Conservation (phyloP, 2,888 invertebrate genomes). For the Harmothoe impar region DNA sequence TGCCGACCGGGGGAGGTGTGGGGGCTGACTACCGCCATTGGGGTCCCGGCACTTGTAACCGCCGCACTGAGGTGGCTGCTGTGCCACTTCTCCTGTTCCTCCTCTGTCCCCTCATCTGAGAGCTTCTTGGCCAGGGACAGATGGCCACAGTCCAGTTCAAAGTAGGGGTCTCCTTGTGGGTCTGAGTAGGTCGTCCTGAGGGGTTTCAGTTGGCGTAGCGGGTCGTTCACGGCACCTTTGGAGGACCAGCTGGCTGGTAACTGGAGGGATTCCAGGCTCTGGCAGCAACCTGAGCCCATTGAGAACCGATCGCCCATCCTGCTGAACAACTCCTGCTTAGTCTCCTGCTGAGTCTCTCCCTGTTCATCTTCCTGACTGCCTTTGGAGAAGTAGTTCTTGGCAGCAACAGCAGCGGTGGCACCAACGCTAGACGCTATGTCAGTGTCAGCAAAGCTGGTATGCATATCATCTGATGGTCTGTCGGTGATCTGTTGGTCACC, state of each 20-base stretch:
- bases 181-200: constrained; percentile 67
- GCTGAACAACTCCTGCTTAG: constrained; percentile 38
- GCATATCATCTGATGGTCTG: neutral
- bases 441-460: neutral
- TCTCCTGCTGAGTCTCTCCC: constrained; percentile 71
- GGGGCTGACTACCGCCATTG: no score
- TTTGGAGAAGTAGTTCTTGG: neutral
- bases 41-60: no score
- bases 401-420: no score
- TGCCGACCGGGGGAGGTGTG: no score
- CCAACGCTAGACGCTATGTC: neutral
- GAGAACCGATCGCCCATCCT: no score
- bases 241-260: constrained; percentile 12
- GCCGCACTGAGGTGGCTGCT: no score
- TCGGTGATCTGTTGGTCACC: neutral
- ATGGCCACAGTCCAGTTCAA: constrained; percentile 78
- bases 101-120: constrained; percentile 82
- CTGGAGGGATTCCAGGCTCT: neutral
- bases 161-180: constrained; percentile 50
- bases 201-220: neutral
- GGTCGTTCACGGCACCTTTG: neutral
- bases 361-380: constrained; percentile 58
- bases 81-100: neutral
- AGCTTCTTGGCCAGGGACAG: constrained; percentile 82
- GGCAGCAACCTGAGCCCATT: no score